Conservation (phyloP, 2,888 invertebrate species). For the Epinotia ramella region DNA sequence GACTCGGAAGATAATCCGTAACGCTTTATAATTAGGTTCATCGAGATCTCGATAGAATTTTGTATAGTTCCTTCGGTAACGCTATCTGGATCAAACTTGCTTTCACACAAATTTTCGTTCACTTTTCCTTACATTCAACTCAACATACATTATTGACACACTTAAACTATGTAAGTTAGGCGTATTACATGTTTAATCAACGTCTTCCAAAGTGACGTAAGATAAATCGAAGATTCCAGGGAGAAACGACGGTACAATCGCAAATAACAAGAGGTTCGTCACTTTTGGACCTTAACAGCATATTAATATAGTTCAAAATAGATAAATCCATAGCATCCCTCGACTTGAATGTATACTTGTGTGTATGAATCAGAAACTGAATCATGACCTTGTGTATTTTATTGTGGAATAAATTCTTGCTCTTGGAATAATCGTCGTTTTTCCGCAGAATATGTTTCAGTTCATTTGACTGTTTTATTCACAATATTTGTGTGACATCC, state of each 20-base stretch:
- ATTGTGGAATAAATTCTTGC: not conserved
- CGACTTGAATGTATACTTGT: not conserved
- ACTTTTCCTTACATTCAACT: conserved; percentile 56
- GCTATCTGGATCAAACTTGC: conserved; percentile 58
- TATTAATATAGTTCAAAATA: not conserved
- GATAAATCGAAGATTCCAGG: conserved; percentile 51
- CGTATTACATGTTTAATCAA: conserved; percentile 80
- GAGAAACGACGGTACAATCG: conserved; percentile 5
- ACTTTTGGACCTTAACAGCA: not conserved
- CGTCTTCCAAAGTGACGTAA: conserved; percentile 85
- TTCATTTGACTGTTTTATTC: not conserved
- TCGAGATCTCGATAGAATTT: conserved; percentile 76
- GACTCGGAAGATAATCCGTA: conserved; percentile 72
- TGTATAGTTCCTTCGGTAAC: conserved; percentile 75
- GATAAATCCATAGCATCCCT: not conserved
- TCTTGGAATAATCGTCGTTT: conserved; percentile 8
- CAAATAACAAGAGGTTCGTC: not conserved
- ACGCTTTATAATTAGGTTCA: conserved; percentile 85
- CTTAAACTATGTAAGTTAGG: conserved; percentile 74
- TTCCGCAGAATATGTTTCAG: not conserved
- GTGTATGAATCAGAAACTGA: not conserved
- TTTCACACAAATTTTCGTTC: conserved; percentile 69
- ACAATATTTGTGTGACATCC: not conserved
- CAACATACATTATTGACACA: conserved; percentile 59
- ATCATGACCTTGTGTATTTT: not conserved